Percentiles rank a stretch among this genome's conserved stretches.
These are phyloP conservation scores for Halcyon malimbica DNA, from an alignment of 2,113 vertebrate species.

Conservation along the genomic window DNA sequence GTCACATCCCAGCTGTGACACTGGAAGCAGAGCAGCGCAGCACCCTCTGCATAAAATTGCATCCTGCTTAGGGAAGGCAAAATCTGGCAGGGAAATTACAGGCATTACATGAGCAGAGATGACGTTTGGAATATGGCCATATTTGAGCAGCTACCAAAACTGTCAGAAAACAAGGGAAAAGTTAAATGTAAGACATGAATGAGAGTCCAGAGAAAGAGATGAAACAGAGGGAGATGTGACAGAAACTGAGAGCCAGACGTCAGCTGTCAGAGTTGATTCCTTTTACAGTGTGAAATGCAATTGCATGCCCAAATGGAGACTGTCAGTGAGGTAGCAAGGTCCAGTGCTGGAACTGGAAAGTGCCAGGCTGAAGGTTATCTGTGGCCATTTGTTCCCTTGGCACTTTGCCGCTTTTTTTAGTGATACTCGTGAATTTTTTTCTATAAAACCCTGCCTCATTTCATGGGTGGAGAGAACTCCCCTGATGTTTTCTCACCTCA, in stretches of 20 bases:
- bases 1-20: background rate
- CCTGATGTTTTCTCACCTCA: background rate
- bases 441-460: background rate
- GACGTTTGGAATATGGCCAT: background rate
- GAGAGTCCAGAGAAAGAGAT: background rate
- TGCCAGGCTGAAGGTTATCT: background rate
- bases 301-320: background rate
- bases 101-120: background rate
- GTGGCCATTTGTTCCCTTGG: fast-evolving
- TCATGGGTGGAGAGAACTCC: background rate
- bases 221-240: background rate
- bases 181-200: background rate
- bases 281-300: background rate
- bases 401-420: background rate
- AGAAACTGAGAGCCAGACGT: background rate
- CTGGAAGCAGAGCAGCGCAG: background rate
- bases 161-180: slow-evolving; percentile 6
- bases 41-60: background rate
- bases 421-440: background rate
- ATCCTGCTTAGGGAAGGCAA: background rate
- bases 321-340: fast-evolving
- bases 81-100: background rate
- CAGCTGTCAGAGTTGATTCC: background rate
- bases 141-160: background rate
- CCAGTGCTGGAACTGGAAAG: background rate